phyloP scores from a whole-genome alignment of 2,888 invertebrate genomes.

The Acrobasis repandana region DNA sequence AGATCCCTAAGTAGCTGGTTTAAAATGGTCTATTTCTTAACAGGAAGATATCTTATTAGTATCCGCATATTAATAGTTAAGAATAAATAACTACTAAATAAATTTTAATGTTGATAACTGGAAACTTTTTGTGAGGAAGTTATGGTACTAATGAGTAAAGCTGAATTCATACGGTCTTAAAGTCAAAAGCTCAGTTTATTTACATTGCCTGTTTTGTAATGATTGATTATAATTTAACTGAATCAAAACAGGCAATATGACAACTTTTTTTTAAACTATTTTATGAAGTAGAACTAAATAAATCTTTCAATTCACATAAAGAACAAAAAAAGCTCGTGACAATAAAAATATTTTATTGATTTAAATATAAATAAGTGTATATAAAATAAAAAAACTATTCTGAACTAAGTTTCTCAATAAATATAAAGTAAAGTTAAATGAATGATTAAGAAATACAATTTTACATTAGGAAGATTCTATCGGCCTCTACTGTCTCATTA shows the following conservation, averaged over 20 bases:
- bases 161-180: neutral
- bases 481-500: neutral
- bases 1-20: conserved; percentile 10
- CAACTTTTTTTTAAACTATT: too few relatives aligned
- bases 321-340: too few relatives aligned
- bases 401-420: too few relatives aligned
- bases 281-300: too few relatives aligned
- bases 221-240: too few relatives aligned
- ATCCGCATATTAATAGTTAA: neutral
- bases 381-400: too few relatives aligned
- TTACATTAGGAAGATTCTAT: neutral
- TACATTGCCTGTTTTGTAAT: too few relatives aligned
- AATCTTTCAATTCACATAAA: too few relatives aligned
- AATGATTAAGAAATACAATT: neutral
- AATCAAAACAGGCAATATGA: too few relatives aligned
- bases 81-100: neutral
- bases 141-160: too few relatives aligned
- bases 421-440: neutral
- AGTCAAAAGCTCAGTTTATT: neutral
- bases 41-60: neutral
- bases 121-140: neutral
- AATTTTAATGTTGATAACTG: neutral
- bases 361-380: too few relatives aligned
- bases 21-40: neutral
- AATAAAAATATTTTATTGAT: too few relatives aligned